Evolutionary conservation across 2,113 vertebrate genomes (phyloP).

Genomic region (Ictalurus punctatus): DNA sequence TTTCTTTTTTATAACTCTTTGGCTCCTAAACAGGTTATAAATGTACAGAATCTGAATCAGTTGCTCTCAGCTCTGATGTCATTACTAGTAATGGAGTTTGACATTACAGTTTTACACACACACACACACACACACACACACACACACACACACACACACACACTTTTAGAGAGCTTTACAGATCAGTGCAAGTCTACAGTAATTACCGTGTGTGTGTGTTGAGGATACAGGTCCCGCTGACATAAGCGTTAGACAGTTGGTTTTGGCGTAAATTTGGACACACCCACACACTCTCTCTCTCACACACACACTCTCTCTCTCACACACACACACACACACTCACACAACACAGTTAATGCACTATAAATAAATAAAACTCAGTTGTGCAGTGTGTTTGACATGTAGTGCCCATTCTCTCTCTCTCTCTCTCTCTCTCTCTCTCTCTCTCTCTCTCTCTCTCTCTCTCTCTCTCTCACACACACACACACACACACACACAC

Average conservation of each 20-base stretch:
- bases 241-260: neutral
- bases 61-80: too few species aligned
- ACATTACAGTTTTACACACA: too few species aligned
- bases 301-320: neutral
- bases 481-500: neutral
- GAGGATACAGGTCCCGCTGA: neutral
- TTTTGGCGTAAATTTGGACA: neutral
- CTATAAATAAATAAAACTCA: constrained; percentile 4
- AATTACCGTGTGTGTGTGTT: neutral
- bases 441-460: neutral
- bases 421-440: neutral
- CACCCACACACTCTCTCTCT: neutral
- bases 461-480: neutral
- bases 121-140: too few species aligned
- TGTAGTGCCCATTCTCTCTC: neutral
- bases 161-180: too few species aligned
- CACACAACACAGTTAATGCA: constrained; percentile 11
- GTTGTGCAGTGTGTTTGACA: constrained; percentile 5
- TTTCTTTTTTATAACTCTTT: neutral
- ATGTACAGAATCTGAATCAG: too few species aligned
- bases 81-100: too few species aligned
- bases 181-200: too few species aligned
- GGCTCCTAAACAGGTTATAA: too few species aligned
- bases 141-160: too few species aligned
- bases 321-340: neutral